These are phyloP conservation scores for Champsocephalus esox DNA, from an alignment of 2,797 vertebrate genomes.

Conservation along the genomic window DNA sequence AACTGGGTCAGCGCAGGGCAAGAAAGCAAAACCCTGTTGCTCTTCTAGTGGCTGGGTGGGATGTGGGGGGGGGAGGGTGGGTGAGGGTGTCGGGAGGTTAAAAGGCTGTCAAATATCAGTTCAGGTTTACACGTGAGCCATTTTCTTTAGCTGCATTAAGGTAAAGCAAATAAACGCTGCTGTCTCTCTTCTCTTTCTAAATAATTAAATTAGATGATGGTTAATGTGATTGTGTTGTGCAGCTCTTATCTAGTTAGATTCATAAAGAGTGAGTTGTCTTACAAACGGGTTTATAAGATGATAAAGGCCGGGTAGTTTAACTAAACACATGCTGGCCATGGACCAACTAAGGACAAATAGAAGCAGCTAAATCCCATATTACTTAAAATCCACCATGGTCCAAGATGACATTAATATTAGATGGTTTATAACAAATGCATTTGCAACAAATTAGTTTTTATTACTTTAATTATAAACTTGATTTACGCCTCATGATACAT, in stretches of 20 bases:
- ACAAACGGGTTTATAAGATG: not conserved
- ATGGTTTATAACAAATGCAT: not conserved
- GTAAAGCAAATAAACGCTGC: constrained; percentile 66
- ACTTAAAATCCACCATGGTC: not conserved
- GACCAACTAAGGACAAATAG: not conserved
- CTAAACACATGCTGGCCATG: not conserved
- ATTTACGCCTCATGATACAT: not conserved
- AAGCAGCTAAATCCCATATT: not conserved
- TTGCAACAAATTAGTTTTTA: not conserved
- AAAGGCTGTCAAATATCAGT: constrained; percentile 75
- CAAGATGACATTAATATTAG: not conserved
- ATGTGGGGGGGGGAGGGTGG: constrained; percentile 30
- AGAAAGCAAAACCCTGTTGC: constrained; percentile 77
- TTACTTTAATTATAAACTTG: not conserved
- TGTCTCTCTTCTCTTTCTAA: constrained; percentile 53
- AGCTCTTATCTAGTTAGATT: constrained; percentile 29
- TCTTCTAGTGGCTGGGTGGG: constrained; percentile 66
- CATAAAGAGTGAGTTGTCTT: constrained; percentile 1
- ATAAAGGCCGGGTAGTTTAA: constrained; percentile 5
- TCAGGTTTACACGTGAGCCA: constrained; percentile 66
- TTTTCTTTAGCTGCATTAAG: constrained; percentile 59
- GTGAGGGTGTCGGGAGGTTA: constrained; percentile 53
- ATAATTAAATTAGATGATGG: constrained; percentile 37
- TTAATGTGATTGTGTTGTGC: constrained; percentile 27
- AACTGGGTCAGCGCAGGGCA: constrained; percentile 83